These are phyloP conservation scores for Spinus olivaceus DNA, from an alignment of 2,797 vertebrate species.

Conservation along the genomic window DNA sequence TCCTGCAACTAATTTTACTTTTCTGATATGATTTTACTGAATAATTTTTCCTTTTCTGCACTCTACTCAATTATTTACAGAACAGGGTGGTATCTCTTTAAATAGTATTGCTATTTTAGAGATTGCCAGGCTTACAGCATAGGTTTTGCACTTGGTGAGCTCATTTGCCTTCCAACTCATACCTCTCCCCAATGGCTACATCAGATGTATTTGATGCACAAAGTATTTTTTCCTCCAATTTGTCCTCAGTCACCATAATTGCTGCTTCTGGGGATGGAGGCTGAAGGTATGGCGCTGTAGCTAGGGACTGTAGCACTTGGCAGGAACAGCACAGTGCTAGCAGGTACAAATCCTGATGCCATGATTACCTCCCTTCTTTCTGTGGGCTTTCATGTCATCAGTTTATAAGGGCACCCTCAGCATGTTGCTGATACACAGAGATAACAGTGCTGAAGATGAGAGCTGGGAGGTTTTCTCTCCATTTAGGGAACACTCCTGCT, in stretches of 20 bases:
- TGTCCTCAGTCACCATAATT: not conserved
- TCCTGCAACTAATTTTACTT: not conserved
- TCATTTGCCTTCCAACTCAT: not conserved
- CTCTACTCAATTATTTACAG: not conserved
- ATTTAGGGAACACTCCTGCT: not conserved
- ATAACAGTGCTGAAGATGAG: not conserved
- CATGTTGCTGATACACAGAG: not conserved
- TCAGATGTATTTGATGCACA: not conserved
- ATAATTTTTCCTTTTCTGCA: not conserved
- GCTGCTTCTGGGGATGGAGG: not conserved
- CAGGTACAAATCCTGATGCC: not conserved
- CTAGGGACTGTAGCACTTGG: not conserved
- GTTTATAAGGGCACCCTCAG: not conserved
- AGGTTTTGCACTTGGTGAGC: not conserved
- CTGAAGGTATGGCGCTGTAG: not conserved
- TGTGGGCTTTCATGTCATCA: not conserved
- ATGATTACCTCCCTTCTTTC: not conserved
- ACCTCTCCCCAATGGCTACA: not conserved
- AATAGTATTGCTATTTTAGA: not conserved
- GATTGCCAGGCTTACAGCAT: not conserved
- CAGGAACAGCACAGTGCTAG: not conserved
- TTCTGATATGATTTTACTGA: not conserved
- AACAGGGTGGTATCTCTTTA: not conserved
- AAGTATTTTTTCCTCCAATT: not conserved
- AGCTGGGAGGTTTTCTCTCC: not conserved